These are phyloP conservation scores for Leptonema lineaticorne DNA, from an alignment of 1,140 invertebrate genomes.

Conservation along the genomic window DNA sequence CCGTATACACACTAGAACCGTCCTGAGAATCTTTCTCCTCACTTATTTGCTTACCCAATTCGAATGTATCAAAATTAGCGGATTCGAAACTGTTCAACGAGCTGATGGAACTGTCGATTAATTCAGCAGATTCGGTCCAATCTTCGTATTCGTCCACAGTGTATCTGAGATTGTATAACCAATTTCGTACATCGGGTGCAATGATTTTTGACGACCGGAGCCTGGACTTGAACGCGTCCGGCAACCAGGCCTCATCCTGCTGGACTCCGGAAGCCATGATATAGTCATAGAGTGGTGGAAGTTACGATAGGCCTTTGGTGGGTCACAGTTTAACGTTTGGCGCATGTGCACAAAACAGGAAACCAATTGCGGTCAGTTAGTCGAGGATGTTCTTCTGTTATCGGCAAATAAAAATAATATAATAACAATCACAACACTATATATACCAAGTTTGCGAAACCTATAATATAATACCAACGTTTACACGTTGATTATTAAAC, in stretches of 20 bases:
- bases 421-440: too few species aligned
- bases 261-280: constrained; percentile 41
- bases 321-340: neutral
- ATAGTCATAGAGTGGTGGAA: too few species aligned
- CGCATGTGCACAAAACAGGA: constrained; percentile 21
- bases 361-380: constrained; percentile 33
- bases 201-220: constrained; percentile 48
- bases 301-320: neutral
- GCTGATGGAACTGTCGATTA: constrained; percentile 39
- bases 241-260: constrained; percentile 55
- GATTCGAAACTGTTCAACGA: constrained; percentile 44
- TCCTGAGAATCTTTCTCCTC: neutral
- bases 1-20: constrained; percentile 2
- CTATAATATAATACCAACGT: too few species aligned
- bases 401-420: too few species aligned
- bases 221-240: constrained; percentile 41
- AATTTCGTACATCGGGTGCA: constrained; percentile 49
- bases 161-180: constrained; percentile 48
- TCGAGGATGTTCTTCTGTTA: constrained; percentile 19
- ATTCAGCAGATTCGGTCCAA: constrained; percentile 41
- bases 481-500: too few species aligned
- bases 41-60: constrained; percentile 14
- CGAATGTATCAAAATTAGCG: constrained; percentile 2
- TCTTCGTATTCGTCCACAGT: constrained; percentile 55
- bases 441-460: too few species aligned